Evolutionary conservation across 2,888 invertebrate species (phyloP), one percentile per base, ranked within the genome.

Genomic region (Mechanitis mazaeus): DNA sequence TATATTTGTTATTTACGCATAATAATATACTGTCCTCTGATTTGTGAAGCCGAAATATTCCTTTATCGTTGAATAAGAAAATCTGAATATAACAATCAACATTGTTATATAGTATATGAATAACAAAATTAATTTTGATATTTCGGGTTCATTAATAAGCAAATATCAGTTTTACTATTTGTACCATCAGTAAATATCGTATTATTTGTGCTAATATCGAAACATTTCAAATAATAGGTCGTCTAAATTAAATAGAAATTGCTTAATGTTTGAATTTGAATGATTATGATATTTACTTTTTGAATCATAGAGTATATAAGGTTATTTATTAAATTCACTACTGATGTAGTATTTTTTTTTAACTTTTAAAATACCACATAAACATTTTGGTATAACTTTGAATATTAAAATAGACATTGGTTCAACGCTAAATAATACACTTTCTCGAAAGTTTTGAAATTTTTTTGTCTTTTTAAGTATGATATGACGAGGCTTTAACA

Each of bases 401-500:
- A 42, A 42, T 9, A 7, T 9, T 9, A 9, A 42, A 7, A 2
- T 42, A 75, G 74, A 74, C 73, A 66, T 70, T 72, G 65, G 65
- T 61, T 45, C 46, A 20, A 50, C 12, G 59, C 65, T 64, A 66
- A 64, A 53, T 61, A 61, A 64, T 61, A 63, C 64, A 61, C 58
- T 61, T 59, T 61, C 61, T 55, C 59, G 64, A 64, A 61, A 57
- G 53, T 42, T 33, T 38, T 50, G 47, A 47, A 47, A 42, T 1
- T 42, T 9, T 42, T 5, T 9, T 42, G 3, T 3, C 6, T 42
- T 9, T 2, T 42, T 42, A 42, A 9, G 1, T 9, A 9, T 7
- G 9, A 42, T 9, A 9, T 42, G 42, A 42, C 9, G 42, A 42
- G 9, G 42, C 6, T 7, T 11, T 42, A 42, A 42, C 9, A 42